A percentile compares a stretch with the other conserved stretches of the same genome.
These are phyloP conservation scores for Aelia acuminata DNA, from an alignment of 2,888 invertebrate species.

Conservation along the genomic window DNA sequence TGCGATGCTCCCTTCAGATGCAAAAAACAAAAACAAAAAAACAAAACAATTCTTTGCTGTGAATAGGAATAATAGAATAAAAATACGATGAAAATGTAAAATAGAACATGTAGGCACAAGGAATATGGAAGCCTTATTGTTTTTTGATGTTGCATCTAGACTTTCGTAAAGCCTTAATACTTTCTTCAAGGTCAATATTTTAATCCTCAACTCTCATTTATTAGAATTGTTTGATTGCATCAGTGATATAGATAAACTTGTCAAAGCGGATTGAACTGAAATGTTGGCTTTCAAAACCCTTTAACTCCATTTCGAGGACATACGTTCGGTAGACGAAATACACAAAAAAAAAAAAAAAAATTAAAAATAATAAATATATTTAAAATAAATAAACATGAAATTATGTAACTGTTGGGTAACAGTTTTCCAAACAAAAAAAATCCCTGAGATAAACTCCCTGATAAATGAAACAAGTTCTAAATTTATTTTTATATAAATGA, in stretches of 20 bases:
- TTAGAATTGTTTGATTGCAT: not conserved
- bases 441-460: not conserved
- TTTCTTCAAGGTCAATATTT: not conserved
- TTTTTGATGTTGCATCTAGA: no score
- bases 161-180: not conserved
- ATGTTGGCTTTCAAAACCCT: not conserved
- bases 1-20: no score
- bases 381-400: not conserved
- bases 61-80: no score
- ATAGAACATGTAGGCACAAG: no score
- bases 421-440: not conserved
- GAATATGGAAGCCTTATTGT: no score
- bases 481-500: not conserved
- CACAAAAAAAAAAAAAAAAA: not conserved
- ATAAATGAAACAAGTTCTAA: not conserved
- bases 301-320: not conserved
- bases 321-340: not conserved
- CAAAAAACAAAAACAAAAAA: no score
- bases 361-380: not conserved
- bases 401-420: not conserved
- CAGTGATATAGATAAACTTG: not conserved
- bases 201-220: not conserved
- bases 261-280: not conserved
- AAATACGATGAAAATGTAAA: no score
- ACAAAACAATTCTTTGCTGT: no score